Percentiles rank a stretch among this genome's conserved stretches.
Conservation (phyloP, 2,888 invertebrate species). For the Nezara viridula region DNA sequence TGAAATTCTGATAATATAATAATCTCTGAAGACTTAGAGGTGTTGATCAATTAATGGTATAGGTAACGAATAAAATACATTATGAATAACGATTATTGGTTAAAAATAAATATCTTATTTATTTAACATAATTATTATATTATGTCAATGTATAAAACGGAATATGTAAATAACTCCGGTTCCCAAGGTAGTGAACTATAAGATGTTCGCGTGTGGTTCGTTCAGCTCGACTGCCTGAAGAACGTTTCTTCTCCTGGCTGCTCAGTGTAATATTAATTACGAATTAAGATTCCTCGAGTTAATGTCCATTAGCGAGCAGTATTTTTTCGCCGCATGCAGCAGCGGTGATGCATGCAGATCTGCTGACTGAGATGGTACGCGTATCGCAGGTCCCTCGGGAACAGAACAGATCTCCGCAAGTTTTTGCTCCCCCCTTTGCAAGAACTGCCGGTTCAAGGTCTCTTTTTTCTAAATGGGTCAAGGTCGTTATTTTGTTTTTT, state of each 20-base stretch:
- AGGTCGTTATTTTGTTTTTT: conserved; percentile 9
- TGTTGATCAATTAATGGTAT: too few relatives aligned
- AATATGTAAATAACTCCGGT: background rate
- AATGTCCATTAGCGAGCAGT: background rate
- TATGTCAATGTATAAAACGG: background rate
- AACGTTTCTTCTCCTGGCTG: background rate
- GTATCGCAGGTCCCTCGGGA: background rate
- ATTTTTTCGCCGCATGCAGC: background rate
- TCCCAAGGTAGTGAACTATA: background rate
- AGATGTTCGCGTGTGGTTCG: background rate
- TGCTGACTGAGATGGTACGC: background rate
- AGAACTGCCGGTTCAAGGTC: conserved; percentile 12
- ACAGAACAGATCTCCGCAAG: background rate
- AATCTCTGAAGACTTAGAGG: too few relatives aligned
- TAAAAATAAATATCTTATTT: background rate
- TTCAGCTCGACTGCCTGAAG: background rate
- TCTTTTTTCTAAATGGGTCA: conserved; percentile 21
- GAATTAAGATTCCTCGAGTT: conserved; percentile 11
- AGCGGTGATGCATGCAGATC: background rate
- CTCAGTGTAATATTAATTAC: background rate
- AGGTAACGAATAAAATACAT: too few relatives aligned
- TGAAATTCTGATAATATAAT: too few relatives aligned
- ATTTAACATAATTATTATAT: background rate
- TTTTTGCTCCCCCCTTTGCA: background rate
- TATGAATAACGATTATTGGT: background rate